These are phyloP conservation scores for Virgularia gustaviana DNA, from an alignment of 92 coral and sea anemone species.

Conservation along the genomic window DNA sequence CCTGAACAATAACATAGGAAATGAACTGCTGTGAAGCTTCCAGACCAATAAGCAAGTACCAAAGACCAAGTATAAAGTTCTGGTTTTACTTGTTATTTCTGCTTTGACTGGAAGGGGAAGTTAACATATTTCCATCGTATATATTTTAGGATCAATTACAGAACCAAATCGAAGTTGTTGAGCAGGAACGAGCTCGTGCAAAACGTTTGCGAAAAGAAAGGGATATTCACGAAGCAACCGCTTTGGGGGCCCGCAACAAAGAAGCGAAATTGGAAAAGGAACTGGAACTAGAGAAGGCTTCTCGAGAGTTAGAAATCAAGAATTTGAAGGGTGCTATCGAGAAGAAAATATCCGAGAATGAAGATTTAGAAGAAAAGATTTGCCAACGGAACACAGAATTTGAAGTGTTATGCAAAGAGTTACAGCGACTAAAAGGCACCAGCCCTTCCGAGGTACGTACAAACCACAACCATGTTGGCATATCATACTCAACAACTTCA, in stretches of 20 bases:
- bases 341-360: conserved; percentile 5
- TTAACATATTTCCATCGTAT: not conserved
- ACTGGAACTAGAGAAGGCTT: conserved; percentile 60
- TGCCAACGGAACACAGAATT: conserved; percentile 11
- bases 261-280: conserved; percentile 70
- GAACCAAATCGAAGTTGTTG: conserved; percentile 80
- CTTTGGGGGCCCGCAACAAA: conserved; percentile 81
- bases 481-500: no score
- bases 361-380: conserved; percentile 18
- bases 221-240: conserved; percentile 90
- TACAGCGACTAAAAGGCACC: conserved; percentile 1
- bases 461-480: no score
- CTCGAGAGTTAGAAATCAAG: conserved; percentile 24
- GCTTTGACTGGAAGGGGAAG: not conserved
- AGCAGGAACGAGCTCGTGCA: conserved; percentile 79
- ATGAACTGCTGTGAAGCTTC: no score
- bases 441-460: no score
- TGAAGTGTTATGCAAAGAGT: conserved; percentile 14
- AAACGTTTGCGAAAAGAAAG: conserved; percentile 88
- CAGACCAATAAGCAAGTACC: not conserved
- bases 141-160: conserved; percentile 72
- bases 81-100: not conserved
- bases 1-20: no score
- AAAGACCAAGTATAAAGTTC: not conserved
- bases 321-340: conserved; percentile 20